These are phyloP conservation scores for Mirza zaza DNA, from an alignment of 2,113 vertebrate genomes.

Conservation along the genomic window DNA sequence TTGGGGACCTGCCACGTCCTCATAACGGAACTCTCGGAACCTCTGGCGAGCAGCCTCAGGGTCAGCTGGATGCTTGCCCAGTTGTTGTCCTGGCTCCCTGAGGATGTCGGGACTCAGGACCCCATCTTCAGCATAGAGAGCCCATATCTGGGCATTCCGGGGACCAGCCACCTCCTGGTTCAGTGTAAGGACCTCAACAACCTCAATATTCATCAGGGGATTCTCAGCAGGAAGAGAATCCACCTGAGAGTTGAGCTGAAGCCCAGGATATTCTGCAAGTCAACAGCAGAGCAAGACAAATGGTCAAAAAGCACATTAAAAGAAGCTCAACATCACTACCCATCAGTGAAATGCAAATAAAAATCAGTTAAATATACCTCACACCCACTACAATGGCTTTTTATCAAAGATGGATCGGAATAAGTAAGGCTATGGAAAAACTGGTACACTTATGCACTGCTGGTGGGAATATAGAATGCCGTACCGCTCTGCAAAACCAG, in stretches of 20 bases:
- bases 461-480: neutral
- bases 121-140: conserved; percentile 55
- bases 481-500: neutral
- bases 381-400: neutral
- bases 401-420: neutral
- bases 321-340: neutral
- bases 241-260: neutral
- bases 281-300: conserved; percentile 17
- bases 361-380: neutral
- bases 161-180: conserved; percentile 64
- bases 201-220: conserved; percentile 46
- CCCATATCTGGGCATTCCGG: conserved; percentile 65
- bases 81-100: neutral
- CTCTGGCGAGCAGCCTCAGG: neutral
- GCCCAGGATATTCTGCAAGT: conserved; percentile 27
- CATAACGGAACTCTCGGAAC: conserved; percentile 65
- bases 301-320: neutral
- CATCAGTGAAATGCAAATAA: neutral
- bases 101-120: neutral
- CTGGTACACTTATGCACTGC: neutral
- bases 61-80: neutral
- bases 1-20: neutral
- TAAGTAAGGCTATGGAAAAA: neutral
- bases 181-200: conserved; percentile 73
- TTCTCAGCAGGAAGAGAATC: neutral